phyloP scores from a whole-genome alignment of 2,888 invertebrate species.

The Brachyptera risi region DNA sequence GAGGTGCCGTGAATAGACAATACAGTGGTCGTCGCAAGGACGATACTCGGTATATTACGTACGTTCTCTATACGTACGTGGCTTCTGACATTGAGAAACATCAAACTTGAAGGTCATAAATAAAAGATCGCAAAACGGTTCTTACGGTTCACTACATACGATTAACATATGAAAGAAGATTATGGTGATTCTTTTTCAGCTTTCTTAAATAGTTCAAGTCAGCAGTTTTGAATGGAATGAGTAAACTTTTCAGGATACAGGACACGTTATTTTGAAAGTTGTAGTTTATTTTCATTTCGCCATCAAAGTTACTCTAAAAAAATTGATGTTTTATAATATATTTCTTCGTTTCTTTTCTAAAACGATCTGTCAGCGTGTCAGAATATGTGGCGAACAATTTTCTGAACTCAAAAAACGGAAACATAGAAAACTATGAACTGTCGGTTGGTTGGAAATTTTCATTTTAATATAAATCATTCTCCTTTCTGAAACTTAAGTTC shows the following conservation, averaged over 20 bases:
- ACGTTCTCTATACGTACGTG: too few relatives aligned
- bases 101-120: not conserved
- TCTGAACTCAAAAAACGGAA: not conserved
- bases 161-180: not conserved
- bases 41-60: too few relatives aligned
- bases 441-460: not conserved
- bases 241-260: too few relatives aligned
- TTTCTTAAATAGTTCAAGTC: too few relatives aligned
- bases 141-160: not conserved
- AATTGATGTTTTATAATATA: not conserved
- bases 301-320: too few relatives aligned
- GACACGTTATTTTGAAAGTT: too few relatives aligned
- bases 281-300: too few relatives aligned
- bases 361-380: not conserved
- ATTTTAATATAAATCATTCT: not conserved
- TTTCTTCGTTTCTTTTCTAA: not conserved
- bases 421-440: not conserved
- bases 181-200: not conserved
- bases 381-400: not conserved
- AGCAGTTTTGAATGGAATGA: too few relatives aligned
- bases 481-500: not conserved
- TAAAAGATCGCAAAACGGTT: not conserved
- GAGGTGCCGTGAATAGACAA: too few relatives aligned
- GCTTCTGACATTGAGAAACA: too few relatives aligned
- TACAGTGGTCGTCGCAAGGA: too few relatives aligned